phyloP scores from a whole-genome alignment of 2,888 invertebrate species.

The Ernsta delagoae region DNA sequence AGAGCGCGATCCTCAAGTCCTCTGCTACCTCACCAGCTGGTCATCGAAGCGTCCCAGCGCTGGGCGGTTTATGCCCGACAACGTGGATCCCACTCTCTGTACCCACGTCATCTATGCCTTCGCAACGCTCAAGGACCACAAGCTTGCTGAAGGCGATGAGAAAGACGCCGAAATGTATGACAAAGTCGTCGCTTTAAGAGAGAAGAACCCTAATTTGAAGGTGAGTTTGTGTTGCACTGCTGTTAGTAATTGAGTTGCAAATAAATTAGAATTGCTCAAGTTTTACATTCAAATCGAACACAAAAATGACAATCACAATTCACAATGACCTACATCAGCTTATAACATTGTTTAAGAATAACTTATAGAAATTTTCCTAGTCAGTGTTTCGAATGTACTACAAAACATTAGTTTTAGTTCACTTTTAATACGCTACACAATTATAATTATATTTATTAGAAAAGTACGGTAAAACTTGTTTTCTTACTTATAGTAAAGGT shows the following conservation, averaged over 20 bases:
- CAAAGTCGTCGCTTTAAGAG: slow-evolving; percentile 92
- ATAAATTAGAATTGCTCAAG: not conserved
- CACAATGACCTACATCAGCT: too few relatives aligned
- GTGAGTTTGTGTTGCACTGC: slow-evolving; percentile 65
- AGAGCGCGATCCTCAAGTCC: slow-evolving; percentile 94
- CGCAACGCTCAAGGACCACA: slow-evolving; percentile 94
- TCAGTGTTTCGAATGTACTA: too few relatives aligned
- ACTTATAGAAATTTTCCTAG: too few relatives aligned
- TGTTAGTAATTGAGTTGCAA: slow-evolving; percentile 15
- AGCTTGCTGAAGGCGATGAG: slow-evolving; percentile 91
- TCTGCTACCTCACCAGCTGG: slow-evolving; percentile 99
- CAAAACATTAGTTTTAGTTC: too few relatives aligned
- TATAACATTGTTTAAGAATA: too few relatives aligned
- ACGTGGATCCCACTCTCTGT: slow-evolving; percentile 94
- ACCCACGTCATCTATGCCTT: slow-evolving; percentile 98
- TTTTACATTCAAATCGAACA: too few relatives aligned
- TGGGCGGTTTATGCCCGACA: slow-evolving; percentile 95
- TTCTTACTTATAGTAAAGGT: too few relatives aligned
- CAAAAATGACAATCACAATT: too few relatives aligned
- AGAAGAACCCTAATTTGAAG: slow-evolving; percentile 95
- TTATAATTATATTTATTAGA: too few relatives aligned
- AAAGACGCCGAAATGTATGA: slow-evolving; percentile 95
- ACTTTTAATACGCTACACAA: too few relatives aligned
- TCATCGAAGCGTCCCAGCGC: slow-evolving; percentile 95
- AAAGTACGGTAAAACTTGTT: too few relatives aligned